These are phyloP conservation scores for Cryptus armator DNA, from an alignment of 2,888 invertebrate species.

Conservation along the genomic window DNA sequence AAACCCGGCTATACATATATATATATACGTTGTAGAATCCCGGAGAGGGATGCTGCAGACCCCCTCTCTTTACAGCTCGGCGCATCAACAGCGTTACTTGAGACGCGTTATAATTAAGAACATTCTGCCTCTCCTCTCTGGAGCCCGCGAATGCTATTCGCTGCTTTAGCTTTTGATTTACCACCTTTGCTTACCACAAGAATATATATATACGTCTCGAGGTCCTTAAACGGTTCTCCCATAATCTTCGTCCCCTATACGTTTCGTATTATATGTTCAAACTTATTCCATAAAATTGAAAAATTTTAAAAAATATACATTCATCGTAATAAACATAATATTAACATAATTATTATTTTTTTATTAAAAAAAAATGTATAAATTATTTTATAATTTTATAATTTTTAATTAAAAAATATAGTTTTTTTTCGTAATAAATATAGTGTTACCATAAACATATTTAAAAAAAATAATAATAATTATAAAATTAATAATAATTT, in stretches of 20 bases:
- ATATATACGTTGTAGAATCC: not conserved
- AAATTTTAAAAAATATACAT: too few species aligned
- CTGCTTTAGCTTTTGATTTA: constrained; percentile 71
- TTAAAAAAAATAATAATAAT: too few species aligned
- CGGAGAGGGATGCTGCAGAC: constrained; percentile 27
- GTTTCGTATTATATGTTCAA: not conserved
- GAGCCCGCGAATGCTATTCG: constrained; percentile 38
- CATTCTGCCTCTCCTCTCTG: constrained; percentile 66
- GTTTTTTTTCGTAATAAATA: not conserved
- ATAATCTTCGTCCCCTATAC: constrained; percentile 2
- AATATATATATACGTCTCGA: constrained; percentile 25
- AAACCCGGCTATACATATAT: constrained; percentile 34
- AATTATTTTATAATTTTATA: too few species aligned
- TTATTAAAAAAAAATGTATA: too few species aligned
- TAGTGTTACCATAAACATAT: not conserved
- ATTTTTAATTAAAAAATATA: too few species aligned
- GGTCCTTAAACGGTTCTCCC: constrained; percentile 34
- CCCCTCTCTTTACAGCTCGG: constrained; percentile 47
- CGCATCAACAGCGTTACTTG: constrained; percentile 76
- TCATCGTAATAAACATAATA: too few species aligned
- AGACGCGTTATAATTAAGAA: constrained; percentile 78
- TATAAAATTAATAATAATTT: too few species aligned
- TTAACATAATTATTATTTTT: too few species aligned
- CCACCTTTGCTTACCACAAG: constrained; percentile 17
- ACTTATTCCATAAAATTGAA: too few species aligned